Percentiles rank a stretch among this genome's conserved stretches.
Conservation (phyloP, 2,888 invertebrate species). For the Leptopilina myrica region DNA sequence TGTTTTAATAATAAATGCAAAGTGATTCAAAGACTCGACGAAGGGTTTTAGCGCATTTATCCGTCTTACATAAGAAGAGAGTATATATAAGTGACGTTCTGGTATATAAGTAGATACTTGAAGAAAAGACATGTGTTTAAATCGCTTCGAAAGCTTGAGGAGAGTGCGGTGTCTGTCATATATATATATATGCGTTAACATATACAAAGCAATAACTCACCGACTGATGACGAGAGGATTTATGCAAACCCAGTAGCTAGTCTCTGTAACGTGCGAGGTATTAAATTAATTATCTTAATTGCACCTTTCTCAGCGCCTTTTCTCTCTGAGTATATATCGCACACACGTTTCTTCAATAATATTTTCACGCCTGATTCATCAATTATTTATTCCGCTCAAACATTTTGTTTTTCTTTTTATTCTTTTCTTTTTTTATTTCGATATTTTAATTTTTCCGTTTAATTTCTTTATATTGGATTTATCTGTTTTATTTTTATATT, state of each 20-base stretch:
- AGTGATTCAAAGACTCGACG: not conserved
- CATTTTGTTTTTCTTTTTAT: too few relatives aligned
- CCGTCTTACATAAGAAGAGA: constrained; percentile 1
- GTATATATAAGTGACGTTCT: constrained; percentile 11
- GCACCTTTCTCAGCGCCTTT: constrained; percentile 65
- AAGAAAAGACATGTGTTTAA: constrained; percentile 19
- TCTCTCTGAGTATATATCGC: constrained; percentile 45
- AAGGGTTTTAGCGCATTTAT: constrained; percentile 13
- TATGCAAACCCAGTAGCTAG: constrained; percentile 49
- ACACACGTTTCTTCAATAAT: not conserved
- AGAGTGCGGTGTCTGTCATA: not conserved
- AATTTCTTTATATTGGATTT: too few relatives aligned
- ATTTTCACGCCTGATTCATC: not conserved
- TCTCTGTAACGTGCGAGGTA: constrained; percentile 55
- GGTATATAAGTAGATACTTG: constrained; percentile 12
- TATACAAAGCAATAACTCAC: constrained; percentile 45
- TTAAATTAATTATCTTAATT: constrained; percentile 73
- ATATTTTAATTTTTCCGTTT: too few relatives aligned
- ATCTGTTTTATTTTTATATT: too few relatives aligned
- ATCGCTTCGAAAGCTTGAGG: constrained; percentile 20
- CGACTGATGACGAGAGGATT: constrained; percentile 45
- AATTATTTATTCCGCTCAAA: too few relatives aligned
- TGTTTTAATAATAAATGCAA: constrained; percentile 11
- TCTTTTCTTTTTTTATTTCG: too few relatives aligned
- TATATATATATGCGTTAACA: not conserved